A percentile compares a stretch with the other conserved stretches of the same genome.
These are phyloP conservation scores for Peromyscus aztecus DNA, from an alignment of 2,797 vertebrate genomes.

Conservation along the genomic window DNA sequence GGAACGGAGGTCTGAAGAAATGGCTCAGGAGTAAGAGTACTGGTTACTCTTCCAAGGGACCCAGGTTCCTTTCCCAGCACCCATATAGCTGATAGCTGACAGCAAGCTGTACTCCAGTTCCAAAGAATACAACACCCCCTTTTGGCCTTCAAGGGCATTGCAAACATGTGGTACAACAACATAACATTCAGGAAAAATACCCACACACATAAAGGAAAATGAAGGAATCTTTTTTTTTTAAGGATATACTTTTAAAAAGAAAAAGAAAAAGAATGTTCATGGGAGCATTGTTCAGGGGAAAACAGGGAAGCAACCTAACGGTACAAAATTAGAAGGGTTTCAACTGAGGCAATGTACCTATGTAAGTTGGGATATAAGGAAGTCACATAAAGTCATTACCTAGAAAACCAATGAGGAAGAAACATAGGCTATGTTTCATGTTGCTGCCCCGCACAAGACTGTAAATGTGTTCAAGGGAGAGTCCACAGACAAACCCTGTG, in stretches of 20 bases:
- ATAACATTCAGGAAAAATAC: background rate
- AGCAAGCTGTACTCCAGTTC: background rate
- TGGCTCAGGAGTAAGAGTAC: background rate
- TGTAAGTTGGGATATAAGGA: background rate
- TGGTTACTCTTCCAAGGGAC: background rate
- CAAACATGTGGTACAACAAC: background rate
- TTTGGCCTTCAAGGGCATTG: background rate
- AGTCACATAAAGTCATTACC: background rate
- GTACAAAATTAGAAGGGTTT: background rate
- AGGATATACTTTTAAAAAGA: background rate
- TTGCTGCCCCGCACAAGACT: background rate
- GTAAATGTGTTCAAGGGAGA: background rate
- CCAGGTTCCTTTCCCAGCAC: background rate
- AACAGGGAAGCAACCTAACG: background rate
- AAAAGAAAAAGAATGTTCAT: background rate
- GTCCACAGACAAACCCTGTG: background rate
- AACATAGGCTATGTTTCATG: background rate
- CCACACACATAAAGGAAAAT: background rate
- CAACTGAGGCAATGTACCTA: background rate
- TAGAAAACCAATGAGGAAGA: background rate
- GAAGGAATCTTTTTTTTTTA: background rate
- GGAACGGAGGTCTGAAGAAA: background rate
- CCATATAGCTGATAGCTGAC: background rate
- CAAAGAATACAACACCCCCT: background rate
- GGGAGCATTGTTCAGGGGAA: background rate